phyloP scores from a whole-genome alignment of 2,113 vertebrate species.

The Antigone vipio region DNA sequence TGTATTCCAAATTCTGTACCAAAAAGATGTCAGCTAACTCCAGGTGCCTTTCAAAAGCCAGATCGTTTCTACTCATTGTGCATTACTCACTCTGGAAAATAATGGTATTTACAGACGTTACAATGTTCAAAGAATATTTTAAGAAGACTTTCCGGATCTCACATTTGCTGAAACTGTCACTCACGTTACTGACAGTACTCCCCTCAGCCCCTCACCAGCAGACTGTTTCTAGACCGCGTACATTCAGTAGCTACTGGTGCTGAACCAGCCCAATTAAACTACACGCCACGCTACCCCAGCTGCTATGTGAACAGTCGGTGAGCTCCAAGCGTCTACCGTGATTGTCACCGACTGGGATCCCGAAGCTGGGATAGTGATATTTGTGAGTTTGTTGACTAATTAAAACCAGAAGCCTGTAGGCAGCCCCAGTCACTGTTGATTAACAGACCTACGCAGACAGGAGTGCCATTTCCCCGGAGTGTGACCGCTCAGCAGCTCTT shows the following conservation, averaged over 20 bases:
- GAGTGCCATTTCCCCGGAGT: fast-evolving
- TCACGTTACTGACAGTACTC: background rate
- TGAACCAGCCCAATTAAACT: background rate
- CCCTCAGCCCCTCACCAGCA: background rate
- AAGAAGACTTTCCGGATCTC: background rate
- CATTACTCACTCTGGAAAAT: background rate
- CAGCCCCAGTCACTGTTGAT: background rate
- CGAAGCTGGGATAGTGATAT: background rate
- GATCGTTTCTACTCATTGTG: background rate
- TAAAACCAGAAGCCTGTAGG: background rate
- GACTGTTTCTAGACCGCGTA: fast-evolving
- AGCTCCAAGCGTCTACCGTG: background rate
- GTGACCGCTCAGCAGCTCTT: background rate
- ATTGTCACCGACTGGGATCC: background rate
- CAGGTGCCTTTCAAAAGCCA: background rate
- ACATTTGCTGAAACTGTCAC: background rate
- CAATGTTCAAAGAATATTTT: background rate
- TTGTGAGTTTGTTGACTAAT: background rate
- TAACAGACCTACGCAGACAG: background rate
- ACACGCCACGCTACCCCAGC: background rate
- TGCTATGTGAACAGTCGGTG: background rate
- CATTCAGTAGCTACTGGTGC: background rate
- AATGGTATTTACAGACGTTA: background rate
- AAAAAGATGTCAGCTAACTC: background rate
- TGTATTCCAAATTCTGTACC: background rate